Percentiles rank a stretch among this genome's conserved stretches.
Evolutionary conservation across 1,140 invertebrate genomes (phyloP).

Genomic region (Schlechtendalia chinensis): DNA sequence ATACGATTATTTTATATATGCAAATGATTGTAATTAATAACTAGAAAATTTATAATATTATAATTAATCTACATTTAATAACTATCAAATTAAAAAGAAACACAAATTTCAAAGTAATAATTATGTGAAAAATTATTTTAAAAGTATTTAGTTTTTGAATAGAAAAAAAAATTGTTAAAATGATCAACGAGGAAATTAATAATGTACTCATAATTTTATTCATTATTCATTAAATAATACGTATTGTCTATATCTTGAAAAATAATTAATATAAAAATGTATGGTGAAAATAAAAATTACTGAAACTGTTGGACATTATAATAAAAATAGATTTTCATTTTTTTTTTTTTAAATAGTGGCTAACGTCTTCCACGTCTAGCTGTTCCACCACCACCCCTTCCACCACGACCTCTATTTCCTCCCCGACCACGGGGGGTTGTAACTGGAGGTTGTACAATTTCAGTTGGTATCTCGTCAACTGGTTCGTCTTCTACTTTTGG

Average conservation of each 20-base stretch:
- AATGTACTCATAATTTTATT: neutral
- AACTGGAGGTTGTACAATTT: neutral
- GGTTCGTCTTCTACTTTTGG: neutral
- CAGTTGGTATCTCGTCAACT: neutral
- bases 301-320: neutral
- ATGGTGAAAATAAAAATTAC: neutral
- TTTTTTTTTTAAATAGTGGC: neutral
- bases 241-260: neutral
- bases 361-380: constrained; percentile 24
- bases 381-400: constrained; percentile 15
- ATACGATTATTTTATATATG: no score
- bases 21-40: no score
- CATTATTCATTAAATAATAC: neutral
- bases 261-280: neutral
- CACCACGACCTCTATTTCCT: neutral
- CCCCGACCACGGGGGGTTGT: constrained; percentile 11
- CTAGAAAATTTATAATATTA: no score
- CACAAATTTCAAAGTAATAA: no score
- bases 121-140: no score
- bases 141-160: no score
- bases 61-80: no score
- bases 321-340: neutral
- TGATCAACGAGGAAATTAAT: neutral
- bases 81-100: no score
- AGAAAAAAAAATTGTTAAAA: neutral